Conservation (phyloP, 2,113 vertebrate species). For the Protomyctophum bolini region DNA sequence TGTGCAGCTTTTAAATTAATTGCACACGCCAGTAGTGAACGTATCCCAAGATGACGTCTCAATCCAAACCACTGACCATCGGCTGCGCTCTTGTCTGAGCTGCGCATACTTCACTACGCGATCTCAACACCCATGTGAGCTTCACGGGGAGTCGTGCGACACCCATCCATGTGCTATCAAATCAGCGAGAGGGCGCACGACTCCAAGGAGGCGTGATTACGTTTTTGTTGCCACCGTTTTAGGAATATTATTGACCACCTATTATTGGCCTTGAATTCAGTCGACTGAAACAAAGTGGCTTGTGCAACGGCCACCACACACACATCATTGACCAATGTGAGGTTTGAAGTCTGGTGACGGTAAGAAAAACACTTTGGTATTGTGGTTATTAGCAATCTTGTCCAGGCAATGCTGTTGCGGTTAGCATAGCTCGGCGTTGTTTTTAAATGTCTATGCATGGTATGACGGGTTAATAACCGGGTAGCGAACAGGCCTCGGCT, state of each 20-base stretch:
- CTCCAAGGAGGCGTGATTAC: constrained; percentile 38
- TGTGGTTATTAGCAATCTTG: neutral
- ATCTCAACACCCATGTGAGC: constrained; percentile 18
- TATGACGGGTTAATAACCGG: constrained; percentile 5
- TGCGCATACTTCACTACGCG: neutral
- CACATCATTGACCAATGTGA: constrained; percentile 15
- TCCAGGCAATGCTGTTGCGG: neutral
- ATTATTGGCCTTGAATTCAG: constrained; percentile 61
- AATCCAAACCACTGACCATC: constrained; percentile 38
- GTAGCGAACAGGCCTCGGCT: constrained; percentile 34
- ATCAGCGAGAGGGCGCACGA: neutral
- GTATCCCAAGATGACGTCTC: constrained; percentile 31
- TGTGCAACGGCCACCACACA: neutral
- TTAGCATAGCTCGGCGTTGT: constrained; percentile 30
- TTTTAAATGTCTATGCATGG: constrained; percentile 22
- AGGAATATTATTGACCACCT: constrained; percentile 48
- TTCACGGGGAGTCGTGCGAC: no score
- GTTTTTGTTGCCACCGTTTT: constrained; percentile 19
- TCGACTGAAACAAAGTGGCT: constrained; percentile 67
- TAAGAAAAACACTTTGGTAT: neutral
- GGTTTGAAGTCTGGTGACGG: constrained; percentile 25
- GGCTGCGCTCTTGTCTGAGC: neutral
- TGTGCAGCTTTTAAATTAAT: neutral
- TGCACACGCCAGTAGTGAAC: constrained; percentile 14
- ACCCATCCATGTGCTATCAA: fast-evolving